Percentiles rank a stretch among this genome's conserved stretches.
phyloP scores from a whole-genome alignment of 2,113 vertebrate species.

The Catharus minimus region DNA sequence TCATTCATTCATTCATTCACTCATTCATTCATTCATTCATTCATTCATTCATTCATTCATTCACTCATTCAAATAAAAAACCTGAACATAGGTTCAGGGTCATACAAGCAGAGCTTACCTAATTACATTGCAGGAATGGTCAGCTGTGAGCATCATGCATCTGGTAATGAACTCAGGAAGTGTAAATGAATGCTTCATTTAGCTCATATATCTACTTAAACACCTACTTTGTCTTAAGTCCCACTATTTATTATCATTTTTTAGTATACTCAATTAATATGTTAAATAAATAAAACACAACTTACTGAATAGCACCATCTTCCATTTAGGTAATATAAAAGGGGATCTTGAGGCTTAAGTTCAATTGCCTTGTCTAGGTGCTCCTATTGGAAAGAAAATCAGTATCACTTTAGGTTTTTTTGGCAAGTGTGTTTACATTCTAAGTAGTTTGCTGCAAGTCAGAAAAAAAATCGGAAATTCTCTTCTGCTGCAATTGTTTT shows the following conservation, averaged over 20 bases:
- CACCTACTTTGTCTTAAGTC: neutral
- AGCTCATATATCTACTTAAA: neutral
- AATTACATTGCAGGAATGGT: neutral
- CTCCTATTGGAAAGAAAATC: conserved; percentile 79
- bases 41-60: neutral
- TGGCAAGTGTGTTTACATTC: neutral
- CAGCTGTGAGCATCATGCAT: neutral
- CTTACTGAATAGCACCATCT: conserved; percentile 97
- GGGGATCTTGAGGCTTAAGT: conserved; percentile 90
- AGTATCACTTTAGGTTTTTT: neutral
- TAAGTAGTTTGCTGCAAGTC: conserved; percentile 2
- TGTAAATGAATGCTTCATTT: neutral
- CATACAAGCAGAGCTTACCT: neutral
- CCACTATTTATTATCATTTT: neutral
- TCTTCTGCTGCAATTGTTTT: neutral
- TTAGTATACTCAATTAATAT: neutral
- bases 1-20: neutral
- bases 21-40: neutral
- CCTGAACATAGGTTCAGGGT: neutral
- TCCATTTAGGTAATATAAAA: conserved; percentile 92
- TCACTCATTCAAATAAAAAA: neutral
- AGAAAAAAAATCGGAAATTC: neutral
- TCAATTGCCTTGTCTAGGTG: conserved; percentile 94
- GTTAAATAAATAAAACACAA: conserved; percentile 37
- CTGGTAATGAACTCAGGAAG: neutral